Percentiles rank a stretch among this genome's conserved stretches.
Conservation (phyloP, 2,113 vertebrate genomes). For the Coreoperca whiteheadi region DNA sequence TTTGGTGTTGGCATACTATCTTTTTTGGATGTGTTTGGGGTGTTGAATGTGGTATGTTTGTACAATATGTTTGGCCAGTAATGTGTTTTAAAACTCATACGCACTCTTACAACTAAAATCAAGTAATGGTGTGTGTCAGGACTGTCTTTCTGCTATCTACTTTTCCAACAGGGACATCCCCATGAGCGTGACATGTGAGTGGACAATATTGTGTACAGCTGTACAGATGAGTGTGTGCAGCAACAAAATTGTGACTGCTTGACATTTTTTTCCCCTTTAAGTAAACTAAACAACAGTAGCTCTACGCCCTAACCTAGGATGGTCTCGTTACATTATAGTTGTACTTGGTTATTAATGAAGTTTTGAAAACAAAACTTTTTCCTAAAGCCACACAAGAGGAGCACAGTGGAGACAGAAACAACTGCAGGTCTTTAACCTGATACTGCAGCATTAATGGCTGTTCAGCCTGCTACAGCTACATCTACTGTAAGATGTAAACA, state of each 20-base stretch:
- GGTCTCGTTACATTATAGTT: slow-evolving; percentile 1
- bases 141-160: slow-evolving; percentile 46
- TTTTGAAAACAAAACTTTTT: slow-evolving; percentile 20
- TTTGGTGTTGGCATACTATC: slow-evolving; percentile 69
- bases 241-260: slow-evolving; percentile 17
- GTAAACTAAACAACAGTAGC: slow-evolving; percentile 37
- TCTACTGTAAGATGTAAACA: slow-evolving; percentile 54
- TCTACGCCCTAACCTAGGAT: slow-evolving; percentile 20
- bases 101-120: slow-evolving; percentile 29
- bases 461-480: slow-evolving; percentile 48
- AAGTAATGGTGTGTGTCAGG: slow-evolving; percentile 29
- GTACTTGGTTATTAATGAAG: slow-evolving; percentile 13
- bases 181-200: slow-evolving; percentile 47
- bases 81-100: slow-evolving; percentile 28
- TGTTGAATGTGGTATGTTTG: slow-evolving; percentile 48
- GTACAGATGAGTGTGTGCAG: slow-evolving; percentile 52
- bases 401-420: slow-evolving; percentile 40
- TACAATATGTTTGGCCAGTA: slow-evolving; percentile 44
- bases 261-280: slow-evolving; percentile 5
- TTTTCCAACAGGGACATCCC: slow-evolving; percentile 32
- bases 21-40: slow-evolving; percentile 53
- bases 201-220: slow-evolving; percentile 49
- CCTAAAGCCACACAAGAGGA: slow-evolving; percentile 27
- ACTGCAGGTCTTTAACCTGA: slow-evolving; percentile 48
- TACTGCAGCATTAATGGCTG: slow-evolving; percentile 46